A percentile compares a stretch with the other conserved stretches of the same genome.
Evolutionary conservation across 2,113 vertebrate genomes (phyloP).

Genomic region (Thunnus maccoyii): DNA sequence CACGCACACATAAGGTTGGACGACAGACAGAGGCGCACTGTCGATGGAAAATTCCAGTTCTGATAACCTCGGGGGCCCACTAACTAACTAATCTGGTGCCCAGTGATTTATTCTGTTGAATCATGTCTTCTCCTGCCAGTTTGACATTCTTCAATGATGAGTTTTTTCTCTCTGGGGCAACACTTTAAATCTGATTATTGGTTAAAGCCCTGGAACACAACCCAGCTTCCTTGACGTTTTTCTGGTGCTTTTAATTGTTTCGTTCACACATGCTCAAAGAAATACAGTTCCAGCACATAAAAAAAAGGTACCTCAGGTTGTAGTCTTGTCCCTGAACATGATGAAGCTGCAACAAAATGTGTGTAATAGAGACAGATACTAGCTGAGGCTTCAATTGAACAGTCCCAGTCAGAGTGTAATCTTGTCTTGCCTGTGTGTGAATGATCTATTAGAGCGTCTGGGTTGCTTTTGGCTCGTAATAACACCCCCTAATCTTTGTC

Average conservation of each 20-base stretch:
- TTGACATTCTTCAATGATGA: slow-evolving; percentile 81
- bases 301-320: background rate
- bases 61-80: slow-evolving; percentile 78
- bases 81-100: slow-evolving; percentile 81
- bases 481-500: slow-evolving; percentile 85
- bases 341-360: background rate
- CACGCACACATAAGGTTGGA: slow-evolving; percentile 25
- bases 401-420: slow-evolving; percentile 48
- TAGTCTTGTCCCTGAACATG: background rate
- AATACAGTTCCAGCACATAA: background rate
- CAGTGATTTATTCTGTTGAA: slow-evolving; percentile 81
- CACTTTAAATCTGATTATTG: slow-evolving; percentile 77
- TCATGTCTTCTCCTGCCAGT: slow-evolving; percentile 83
- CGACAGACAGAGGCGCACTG: slow-evolving; percentile 44
- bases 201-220: slow-evolving; percentile 69
- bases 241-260: slow-evolving; percentile 49
- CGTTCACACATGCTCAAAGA: slow-evolving; percentile 38
- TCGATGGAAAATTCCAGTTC: slow-evolving; percentile 80
- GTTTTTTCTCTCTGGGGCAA: slow-evolving; percentile 73
- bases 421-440: slow-evolving; percentile 70
- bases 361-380: background rate
- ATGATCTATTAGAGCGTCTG: slow-evolving; percentile 81
- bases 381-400: background rate
- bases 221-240: slow-evolving; percentile 54
- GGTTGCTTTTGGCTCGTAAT: slow-evolving; percentile 82